Percentiles rank a stretch among this genome's conserved stretches.
These are phyloP conservation scores for Drosophila maculinotata DNA, from an alignment of 2,888 invertebrate species.

Conservation along the genomic window DNA sequence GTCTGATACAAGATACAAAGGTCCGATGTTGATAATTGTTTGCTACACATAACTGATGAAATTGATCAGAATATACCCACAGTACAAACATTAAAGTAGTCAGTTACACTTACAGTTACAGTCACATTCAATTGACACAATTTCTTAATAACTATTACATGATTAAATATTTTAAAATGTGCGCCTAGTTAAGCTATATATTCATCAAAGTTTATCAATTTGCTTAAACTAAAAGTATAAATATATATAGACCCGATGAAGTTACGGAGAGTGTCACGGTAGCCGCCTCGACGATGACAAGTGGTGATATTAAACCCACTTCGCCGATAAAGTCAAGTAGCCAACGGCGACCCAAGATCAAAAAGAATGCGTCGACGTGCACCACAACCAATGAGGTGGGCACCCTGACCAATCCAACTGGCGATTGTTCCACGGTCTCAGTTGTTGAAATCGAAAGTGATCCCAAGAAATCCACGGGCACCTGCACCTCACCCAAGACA, in stretches of 20 bases:
- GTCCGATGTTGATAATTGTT: too few relatives aligned
- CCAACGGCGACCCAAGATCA: conserved; percentile 81
- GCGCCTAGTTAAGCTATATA: too few relatives aligned
- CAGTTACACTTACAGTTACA: too few relatives aligned
- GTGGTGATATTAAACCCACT: conserved; percentile 75
- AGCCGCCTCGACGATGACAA: conserved; percentile 72
- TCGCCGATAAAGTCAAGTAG: conserved; percentile 83
- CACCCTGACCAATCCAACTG: conserved; percentile 57
- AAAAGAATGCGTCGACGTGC: conserved; percentile 81
- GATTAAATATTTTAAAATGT: too few relatives aligned
- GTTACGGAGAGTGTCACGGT: conserved; percentile 51
- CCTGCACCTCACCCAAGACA: conserved; percentile 34
- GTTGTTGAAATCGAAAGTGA: conserved; percentile 63
- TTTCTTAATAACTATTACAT: too few relatives aligned
- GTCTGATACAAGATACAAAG: too few relatives aligned
- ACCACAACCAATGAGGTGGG: conserved; percentile 76
- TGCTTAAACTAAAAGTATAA: too few relatives aligned
- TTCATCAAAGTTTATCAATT: too few relatives aligned
- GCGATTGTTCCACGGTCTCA: conserved; percentile 46
- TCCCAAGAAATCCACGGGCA: conserved; percentile 47
- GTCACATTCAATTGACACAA: too few relatives aligned
- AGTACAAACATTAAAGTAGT: too few relatives aligned
- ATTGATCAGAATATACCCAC: too few relatives aligned
- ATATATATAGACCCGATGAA: conserved; percentile 45
- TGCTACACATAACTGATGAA: too few relatives aligned